Conservation (phyloP, 1,140 invertebrate genomes). For the Aradophagus sp. region DNA sequence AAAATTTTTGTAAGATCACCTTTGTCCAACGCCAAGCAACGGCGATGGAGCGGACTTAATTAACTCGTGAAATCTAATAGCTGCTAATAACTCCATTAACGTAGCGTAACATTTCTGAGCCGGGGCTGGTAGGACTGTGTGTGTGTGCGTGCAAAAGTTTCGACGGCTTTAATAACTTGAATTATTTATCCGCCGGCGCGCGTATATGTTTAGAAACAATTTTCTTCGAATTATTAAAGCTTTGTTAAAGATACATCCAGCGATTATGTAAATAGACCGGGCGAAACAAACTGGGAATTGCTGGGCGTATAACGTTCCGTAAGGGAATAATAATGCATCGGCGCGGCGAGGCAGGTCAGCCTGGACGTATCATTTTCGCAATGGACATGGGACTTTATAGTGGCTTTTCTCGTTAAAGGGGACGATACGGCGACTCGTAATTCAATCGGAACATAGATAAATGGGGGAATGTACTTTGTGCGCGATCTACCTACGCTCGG, state of each 20-base stretch:
- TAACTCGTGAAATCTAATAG: conserved; percentile 35
- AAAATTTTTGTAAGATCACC: no score
- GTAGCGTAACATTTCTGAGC: conserved; percentile 13
- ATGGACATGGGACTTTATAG: conserved; percentile 53
- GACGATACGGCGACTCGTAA: conserved; percentile 49
- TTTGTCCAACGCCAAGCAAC: conserved; percentile 15
- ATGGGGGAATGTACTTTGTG: conserved; percentile 51
- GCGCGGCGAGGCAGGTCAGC: conserved; percentile 22
- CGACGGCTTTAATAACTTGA: conserved; percentile 29
- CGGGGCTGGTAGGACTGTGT: no score
- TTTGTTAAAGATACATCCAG: conserved; percentile 44
- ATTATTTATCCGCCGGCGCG: conserved; percentile 19
- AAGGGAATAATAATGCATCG: conserved; percentile 46
- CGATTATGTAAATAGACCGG: conserved; percentile 42
- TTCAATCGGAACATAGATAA: conserved; percentile 56
- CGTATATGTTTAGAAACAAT: conserved; percentile 44
- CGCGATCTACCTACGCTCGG: conserved; percentile 30
- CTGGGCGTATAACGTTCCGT: conserved; percentile 36
- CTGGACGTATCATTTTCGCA: conserved; percentile 52
- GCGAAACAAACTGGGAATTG: conserved; percentile 26
- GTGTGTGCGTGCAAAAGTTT: no score
- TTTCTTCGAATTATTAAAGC: conserved; percentile 52
- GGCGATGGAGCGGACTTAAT: conserved; percentile 35
- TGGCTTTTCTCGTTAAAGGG: conserved; percentile 52
- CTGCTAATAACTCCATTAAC: conserved; percentile 35